Base-by-base conservation (phyloP, 37 sponge, comb jelly and placozoan species). In the Crambe crambe region DNA sequence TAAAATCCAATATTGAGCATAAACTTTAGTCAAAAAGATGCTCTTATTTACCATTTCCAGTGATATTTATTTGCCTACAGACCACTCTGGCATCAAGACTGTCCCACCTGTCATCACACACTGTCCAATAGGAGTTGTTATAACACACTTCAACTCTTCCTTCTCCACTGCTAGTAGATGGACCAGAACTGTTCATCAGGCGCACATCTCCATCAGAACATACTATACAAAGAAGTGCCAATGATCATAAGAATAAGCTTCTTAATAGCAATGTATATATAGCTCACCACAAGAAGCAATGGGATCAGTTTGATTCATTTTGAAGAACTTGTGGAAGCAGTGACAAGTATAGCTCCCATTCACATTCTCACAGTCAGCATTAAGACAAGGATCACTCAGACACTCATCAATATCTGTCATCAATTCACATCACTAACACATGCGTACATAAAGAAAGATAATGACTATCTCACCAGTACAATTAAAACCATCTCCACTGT, bases 51-150 rank as follows among this genome's bases (percentile, higher is more conserved):
- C 81, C 81, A 12, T 69, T 58, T 17, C 3, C 39, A 15, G 23
- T 18, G 47, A 74, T 72, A 23, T 62, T 74, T 2, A 80, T 57
- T 37, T 80, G 69, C 6, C 41, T 69, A 67, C 80, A 80, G 69
- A 58, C 80, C 30, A 80, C 80, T 41, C 37, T 36, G 23, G 70
- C 80, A 80, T 68, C 70, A 37, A 58, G 56, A 25, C 22, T 47
- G n/a, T 68, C 57, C 80, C 80, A 80, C 3, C 18, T 18, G 56
- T 80, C 80, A 51, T 80, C 44, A 34, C 80, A 80, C 21, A 80
- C 38, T 29, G 80, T 67, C 20, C 68, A 36, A 69, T 80, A 80
- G n/a, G 25, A n/a, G 37, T 58, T 40, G 0, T 56, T 56, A 0
- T 42, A 23, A 42, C 80, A 80, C 6, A 80, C 58, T 58, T 68